Percentiles rank a stretch among this genome's conserved stretches.
Evolutionary conservation across 2,797 vertebrate species (phyloP).

Genomic region (Lagodon rhomboides): DNA sequence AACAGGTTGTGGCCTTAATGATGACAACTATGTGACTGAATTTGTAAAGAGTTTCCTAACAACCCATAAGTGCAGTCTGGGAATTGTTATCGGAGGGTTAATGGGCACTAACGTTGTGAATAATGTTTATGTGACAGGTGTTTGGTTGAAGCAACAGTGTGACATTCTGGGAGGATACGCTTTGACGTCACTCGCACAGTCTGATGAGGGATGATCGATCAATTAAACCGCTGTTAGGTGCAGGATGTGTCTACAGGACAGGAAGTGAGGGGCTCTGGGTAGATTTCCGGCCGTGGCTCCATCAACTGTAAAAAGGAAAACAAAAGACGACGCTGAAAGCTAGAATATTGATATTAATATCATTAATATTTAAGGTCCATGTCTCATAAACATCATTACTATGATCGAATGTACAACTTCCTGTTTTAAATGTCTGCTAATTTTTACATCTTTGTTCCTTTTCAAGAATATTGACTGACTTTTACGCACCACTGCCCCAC

Average conservation of each 20-base stretch:
- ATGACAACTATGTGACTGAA: constrained; percentile 9
- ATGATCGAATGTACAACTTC: too few species aligned
- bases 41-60: not conserved
- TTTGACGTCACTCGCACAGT: constrained; percentile 1
- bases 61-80: not conserved
- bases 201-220: constrained; percentile 14
- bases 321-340: not conserved
- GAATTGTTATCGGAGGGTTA: constrained; percentile 7
- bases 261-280: not conserved
- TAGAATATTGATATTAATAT: not conserved
- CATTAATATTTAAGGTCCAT: too few species aligned
- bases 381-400: too few species aligned
- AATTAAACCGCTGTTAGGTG: not conserved
- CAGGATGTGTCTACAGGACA: not conserved
- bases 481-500: too few species aligned
- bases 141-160: not conserved
- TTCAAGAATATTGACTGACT: too few species aligned
- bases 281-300: not conserved
- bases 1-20: constrained; percentile 12
- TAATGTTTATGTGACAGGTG: not conserved
- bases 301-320: not conserved
- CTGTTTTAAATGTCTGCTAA: too few species aligned
- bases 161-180: not conserved
- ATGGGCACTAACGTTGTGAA: constrained; percentile 8
- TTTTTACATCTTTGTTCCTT: too few species aligned